A percentile compares a stretch with the other conserved stretches of the same genome.
These are phyloP conservation scores for Sicus ferrugineus DNA, from an alignment of 2,888 invertebrate species.

Conservation along the genomic window DNA sequence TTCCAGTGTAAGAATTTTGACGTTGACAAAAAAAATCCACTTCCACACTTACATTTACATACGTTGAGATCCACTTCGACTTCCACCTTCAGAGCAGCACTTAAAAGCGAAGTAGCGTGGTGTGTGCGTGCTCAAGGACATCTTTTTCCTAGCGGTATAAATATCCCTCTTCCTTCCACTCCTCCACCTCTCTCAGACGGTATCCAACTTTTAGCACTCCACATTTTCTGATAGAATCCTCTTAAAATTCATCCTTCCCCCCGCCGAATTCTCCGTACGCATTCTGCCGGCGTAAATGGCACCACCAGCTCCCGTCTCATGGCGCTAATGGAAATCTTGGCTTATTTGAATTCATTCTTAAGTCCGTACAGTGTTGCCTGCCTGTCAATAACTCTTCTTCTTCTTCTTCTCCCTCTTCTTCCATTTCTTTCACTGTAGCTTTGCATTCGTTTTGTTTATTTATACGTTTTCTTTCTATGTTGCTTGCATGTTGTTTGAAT, in stretches of 20 bases:
- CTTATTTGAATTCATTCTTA: constrained; percentile 9
- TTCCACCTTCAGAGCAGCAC: constrained; percentile 1
- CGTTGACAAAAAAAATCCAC: too few species aligned
- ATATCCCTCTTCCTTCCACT: background rate
- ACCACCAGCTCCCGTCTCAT: constrained; percentile 16
- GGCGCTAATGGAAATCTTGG: constrained; percentile 18
- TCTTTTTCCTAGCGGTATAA: constrained; percentile 22
- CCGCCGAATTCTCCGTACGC: constrained; percentile 5
- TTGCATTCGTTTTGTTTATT: background rate
- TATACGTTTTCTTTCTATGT: background rate
- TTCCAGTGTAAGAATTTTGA: too few species aligned
- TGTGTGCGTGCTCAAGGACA: constrained; percentile 31
- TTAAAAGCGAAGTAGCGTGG: constrained; percentile 25
- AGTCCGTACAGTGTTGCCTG: background rate
- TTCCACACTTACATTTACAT: too few species aligned
- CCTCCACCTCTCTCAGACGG: background rate
- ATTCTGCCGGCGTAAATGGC: constrained; percentile 21
- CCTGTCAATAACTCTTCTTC: background rate
- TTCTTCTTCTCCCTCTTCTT: background rate
- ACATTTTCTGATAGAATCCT: background rate
- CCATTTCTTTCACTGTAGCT: background rate
- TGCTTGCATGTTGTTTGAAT: background rate
- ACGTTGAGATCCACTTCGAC: too few species aligned
- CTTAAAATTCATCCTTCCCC: background rate
- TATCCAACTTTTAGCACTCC: background rate